Conservation (phyloP, 2,888 invertebrate species). For the Nephrocerus scutellatus region DNA sequence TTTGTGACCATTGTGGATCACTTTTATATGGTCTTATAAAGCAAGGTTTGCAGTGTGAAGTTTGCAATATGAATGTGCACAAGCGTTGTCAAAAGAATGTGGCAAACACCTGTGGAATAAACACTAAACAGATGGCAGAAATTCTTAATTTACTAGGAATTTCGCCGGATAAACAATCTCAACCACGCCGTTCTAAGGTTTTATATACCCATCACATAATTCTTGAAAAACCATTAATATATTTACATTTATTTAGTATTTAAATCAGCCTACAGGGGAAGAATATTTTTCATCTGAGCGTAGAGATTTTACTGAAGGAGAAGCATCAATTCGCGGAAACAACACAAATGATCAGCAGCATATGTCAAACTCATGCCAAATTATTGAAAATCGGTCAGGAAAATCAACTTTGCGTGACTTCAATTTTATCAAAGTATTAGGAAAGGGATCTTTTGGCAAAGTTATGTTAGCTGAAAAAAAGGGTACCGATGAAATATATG, state of each 20-base stretch:
- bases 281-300: conserved; percentile 48
- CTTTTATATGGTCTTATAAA: conserved; percentile 91
- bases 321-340: conserved; percentile 26
- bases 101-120: conserved; percentile 98
- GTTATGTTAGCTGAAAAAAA: conserved; percentile 96
- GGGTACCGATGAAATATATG: conserved; percentile 83
- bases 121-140: conserved; percentile 93
- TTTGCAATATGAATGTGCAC: conserved; percentile 95
- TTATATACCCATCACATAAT: too few species aligned
- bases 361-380: conserved; percentile 35
- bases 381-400: conserved; percentile 41
- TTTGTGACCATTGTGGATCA: conserved; percentile 99
- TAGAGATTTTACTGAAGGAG: conserved; percentile 34
- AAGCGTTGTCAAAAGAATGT: conserved; percentile 99
- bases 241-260: conserved; percentile 32
- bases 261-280: conserved; percentile 48
- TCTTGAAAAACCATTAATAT: conserved; percentile 1
- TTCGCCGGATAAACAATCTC: conserved; percentile 75
- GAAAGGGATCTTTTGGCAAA: conserved; percentile 98
- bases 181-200: conserved; percentile 59
- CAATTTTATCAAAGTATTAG: conserved; percentile 95
- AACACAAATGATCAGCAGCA: conserved; percentile 20
- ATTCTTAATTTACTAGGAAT: conserved; percentile 88
- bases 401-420: conserved; percentile 81
- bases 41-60: conserved; percentile 96